phyloP scores from a whole-genome alignment of 2,888 invertebrate genomes.

The Ichneumon xanthorius region DNA sequence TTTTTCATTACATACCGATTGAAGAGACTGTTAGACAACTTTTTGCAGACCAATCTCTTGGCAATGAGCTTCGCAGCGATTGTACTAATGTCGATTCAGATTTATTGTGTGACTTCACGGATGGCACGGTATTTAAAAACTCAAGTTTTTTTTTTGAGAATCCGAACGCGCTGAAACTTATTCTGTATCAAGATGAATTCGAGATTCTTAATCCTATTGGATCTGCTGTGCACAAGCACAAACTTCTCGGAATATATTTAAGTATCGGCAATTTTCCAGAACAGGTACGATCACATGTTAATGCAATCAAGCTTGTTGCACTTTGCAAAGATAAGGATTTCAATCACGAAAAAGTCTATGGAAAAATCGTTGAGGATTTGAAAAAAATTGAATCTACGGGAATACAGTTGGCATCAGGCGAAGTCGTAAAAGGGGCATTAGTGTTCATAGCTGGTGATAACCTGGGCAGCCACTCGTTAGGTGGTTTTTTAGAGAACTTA shows the following conservation, averaged over 20 bases:
- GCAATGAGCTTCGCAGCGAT: background rate
- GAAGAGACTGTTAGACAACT: constrained; percentile 21
- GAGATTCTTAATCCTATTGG: constrained; percentile 70
- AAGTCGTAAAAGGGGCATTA: constrained; percentile 61
- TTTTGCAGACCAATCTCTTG: constrained; percentile 11
- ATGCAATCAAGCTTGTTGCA: constrained; percentile 66
- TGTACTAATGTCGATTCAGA: constrained; percentile 37
- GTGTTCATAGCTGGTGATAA: constrained; percentile 73
- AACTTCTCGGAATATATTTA: constrained; percentile 68
- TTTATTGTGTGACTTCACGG: constrained; percentile 71
- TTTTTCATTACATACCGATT: constrained; percentile 33
- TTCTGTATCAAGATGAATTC: constrained; percentile 70
- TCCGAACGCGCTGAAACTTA: constrained; percentile 66
- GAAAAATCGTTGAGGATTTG: constrained; percentile 66
- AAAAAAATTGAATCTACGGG: constrained; percentile 66
- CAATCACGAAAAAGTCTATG: constrained; percentile 66
- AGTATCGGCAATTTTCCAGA: constrained; percentile 65
- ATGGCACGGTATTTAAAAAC: constrained; percentile 69
- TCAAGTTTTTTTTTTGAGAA: constrained; percentile 71
- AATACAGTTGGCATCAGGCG: constrained; percentile 46
- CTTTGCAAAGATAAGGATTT: constrained; percentile 57
- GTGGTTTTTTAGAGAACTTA: constrained; percentile 72
- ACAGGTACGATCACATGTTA: constrained; percentile 60
- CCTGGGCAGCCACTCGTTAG: constrained; percentile 70
- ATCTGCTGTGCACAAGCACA: constrained; percentile 68